These are phyloP conservation scores for Leptogaster cylindrica DNA, from an alignment of 2,888 invertebrate species.

Conservation along the genomic window DNA sequence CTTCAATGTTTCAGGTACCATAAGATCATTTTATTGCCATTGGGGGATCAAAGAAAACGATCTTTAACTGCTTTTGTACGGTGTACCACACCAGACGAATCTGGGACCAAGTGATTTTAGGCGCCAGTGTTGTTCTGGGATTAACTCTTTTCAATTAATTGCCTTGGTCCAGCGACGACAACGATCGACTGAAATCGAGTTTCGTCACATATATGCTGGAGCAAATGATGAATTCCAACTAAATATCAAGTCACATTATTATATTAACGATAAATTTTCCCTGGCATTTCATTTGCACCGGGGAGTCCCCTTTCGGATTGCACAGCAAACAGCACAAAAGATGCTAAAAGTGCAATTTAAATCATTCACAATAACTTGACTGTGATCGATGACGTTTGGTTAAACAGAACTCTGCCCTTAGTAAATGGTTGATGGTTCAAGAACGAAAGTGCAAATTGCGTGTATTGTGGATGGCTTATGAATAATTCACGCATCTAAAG, in stretches of 20 bases:
- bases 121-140: conserved; percentile 26
- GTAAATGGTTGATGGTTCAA: conserved; percentile 26
- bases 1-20: conserved; percentile 14
- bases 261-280: conserved; percentile 1
- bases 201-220: background rate
- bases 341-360: conserved; percentile 24
- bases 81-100: background rate
- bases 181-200: background rate
- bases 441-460: conserved; percentile 35
- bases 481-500: conserved; percentile 20
- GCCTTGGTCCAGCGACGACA: background rate
- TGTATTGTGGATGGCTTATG: conserved; percentile 8
- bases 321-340: conserved; percentile 3
- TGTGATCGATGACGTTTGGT: conserved; percentile 25
- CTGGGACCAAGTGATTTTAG: conserved; percentile 8
- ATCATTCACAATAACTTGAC: conserved; percentile 35
- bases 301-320: background rate
- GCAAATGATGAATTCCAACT: background rate
- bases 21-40: conserved; percentile 10
- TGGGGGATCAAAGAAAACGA: background rate
- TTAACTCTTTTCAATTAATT: conserved; percentile 13
- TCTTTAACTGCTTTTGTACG: too few species aligned
- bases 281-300: conserved; percentile 11
- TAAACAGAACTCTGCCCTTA: conserved; percentile 25
- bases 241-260: background rate